A percentile compares a stretch with the other conserved stretches of the same genome.
Evolutionary conservation across 2,113 vertebrate genomes (phyloP).

Genomic region (Pseudopipra pipra): DNA sequence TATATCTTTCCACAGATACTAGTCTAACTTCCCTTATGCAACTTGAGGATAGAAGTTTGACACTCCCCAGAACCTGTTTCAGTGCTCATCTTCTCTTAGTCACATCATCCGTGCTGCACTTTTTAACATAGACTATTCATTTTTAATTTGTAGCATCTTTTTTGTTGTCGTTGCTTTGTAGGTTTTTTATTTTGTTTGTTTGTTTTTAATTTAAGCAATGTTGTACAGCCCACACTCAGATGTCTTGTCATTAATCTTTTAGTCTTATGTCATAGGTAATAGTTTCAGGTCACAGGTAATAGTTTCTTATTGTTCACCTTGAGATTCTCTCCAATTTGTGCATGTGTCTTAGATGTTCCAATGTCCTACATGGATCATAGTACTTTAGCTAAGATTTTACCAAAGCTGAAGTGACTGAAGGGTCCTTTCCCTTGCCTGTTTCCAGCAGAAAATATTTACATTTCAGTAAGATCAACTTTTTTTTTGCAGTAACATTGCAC

Average conservation of each 20-base stretch:
- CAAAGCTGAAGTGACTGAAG: not conserved
- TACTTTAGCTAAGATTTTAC: not conserved
- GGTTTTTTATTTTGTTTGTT: not conserved
- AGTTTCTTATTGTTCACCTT: not conserved
- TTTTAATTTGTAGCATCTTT: not conserved
- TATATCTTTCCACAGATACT: not conserved
- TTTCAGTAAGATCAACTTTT: not conserved
- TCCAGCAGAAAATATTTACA: not conserved
- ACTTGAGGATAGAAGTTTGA: accelerated
- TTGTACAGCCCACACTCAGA: not conserved
- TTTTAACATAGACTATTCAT: not conserved
- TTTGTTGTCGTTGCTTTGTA: not conserved
- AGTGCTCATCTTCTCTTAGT: not conserved
- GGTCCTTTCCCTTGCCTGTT: not conserved
- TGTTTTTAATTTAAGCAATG: not conserved
- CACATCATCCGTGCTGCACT: not conserved
- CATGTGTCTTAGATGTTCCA: not conserved
- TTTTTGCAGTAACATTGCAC: not conserved
- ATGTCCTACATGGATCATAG: not conserved
- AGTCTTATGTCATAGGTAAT: not conserved
- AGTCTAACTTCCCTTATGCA: not conserved
- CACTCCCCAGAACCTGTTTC: not conserved
- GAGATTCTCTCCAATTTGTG: not conserved
- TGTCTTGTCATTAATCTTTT: not conserved
- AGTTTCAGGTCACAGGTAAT: not conserved